Evolutionary conservation across 2,113 vertebrate genomes (phyloP).

Genomic region (Chamaetylas fuelleborni): DNA sequence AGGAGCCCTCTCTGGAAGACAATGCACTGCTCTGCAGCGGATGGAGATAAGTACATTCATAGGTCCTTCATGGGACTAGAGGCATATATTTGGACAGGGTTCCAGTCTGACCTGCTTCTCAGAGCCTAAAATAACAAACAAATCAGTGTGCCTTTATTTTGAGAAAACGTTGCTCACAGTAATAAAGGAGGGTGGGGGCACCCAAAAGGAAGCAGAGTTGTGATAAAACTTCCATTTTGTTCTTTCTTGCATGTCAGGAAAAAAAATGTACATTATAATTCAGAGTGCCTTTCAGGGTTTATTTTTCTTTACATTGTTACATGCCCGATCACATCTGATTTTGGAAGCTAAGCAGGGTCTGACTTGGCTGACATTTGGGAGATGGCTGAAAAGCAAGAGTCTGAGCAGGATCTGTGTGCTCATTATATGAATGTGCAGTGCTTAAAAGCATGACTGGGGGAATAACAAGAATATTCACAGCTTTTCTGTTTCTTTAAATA

Average conservation of each 20-base stretch:
- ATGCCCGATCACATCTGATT: constrained; percentile 20
- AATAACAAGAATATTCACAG: background rate
- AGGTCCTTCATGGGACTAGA: background rate
- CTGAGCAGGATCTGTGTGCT: background rate
- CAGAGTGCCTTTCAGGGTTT: constrained; percentile 28
- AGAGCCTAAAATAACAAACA: constrained; percentile 64
- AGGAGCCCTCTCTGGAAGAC: background rate
- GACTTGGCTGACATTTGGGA: constrained; percentile 1
- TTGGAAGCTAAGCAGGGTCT: constrained; percentile 9
- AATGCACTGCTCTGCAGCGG: background rate
- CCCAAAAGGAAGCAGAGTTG: constrained; percentile 43
- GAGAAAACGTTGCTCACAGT: constrained; percentile 41
- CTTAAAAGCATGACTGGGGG: background rate
- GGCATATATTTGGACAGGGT: background rate
- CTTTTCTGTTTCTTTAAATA: background rate
- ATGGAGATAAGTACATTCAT: background rate
- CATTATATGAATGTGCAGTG: rapidly evolving
- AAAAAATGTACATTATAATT: background rate
- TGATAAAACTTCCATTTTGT: constrained; percentile 63
- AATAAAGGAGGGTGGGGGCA: constrained; percentile 38
- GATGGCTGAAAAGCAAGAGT: background rate
- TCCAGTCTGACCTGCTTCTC: constrained; percentile 31
- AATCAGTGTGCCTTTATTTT: constrained; percentile 57
- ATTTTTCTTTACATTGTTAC: constrained; percentile 58
- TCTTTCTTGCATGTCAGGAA: constrained; percentile 11